Evolutionary conservation across 2,888 invertebrate species (phyloP), one percentile per base, ranked within the genome.

Genomic region (Rhodophaea formosa): DNA sequence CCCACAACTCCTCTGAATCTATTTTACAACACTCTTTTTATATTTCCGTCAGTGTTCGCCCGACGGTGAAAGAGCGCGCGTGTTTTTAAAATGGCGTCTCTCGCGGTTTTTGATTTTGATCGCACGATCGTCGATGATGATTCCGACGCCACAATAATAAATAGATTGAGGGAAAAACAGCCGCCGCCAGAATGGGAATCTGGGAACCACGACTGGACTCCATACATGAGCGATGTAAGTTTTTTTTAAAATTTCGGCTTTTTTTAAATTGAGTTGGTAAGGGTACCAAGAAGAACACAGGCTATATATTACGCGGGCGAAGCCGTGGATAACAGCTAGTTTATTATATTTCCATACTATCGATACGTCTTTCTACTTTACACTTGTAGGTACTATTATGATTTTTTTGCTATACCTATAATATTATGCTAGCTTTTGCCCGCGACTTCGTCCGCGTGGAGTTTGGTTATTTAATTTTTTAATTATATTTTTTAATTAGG

Each of bases 81-180:
- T 77, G 79, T 59, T 57, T n/a, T 65, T 67, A 65, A 57, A 74
- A 89, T 89, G 89, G 68, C 79, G 32, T 82, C 75, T 1, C 67
- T 91, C 57, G 90, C 90, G 0, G 79, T 91, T 45, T 91, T 91
- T 64, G 91, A 91, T 75, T 91, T 91, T 61, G 91, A 91, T 61
- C 85, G 87, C 17, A 91, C 91, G 8, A 80, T 91, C 15, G 89
- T 90, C 0, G 79, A 84, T 44, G 86, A 80, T 42, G 91, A 91
- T 68, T 90, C 90, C 0, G 91, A 90, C 59, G 88, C 88, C 0
- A 88, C 88, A 0, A 83, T 90, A 54, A 88, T 90, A 59, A 80
- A 82, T 58, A 86, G 78, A 67, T 64, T 91, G 60, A 74, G 84
- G 8, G 88, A 88, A 60, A 86, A 82, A 47, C 69, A 80, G 53